Percentiles rank a stretch among this genome's conserved stretches.
phyloP scores from a whole-genome alignment of 1,140 invertebrate species.

The Zophobas morio region DNA sequence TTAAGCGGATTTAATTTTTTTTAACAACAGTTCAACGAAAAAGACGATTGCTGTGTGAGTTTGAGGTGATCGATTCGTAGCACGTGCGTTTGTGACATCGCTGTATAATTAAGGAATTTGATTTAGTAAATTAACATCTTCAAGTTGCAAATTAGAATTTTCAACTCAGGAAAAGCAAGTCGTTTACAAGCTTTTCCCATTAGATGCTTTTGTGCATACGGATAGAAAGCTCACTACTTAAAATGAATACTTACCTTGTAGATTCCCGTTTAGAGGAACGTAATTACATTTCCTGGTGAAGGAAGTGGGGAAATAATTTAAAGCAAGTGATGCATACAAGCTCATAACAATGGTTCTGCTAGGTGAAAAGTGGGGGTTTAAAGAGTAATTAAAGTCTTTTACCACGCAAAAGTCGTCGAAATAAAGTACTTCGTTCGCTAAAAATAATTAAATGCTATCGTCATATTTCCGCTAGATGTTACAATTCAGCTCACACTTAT shows the following conservation, averaged over 20 bases:
- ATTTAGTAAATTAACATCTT: background rate
- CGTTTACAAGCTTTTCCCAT: conserved; percentile 40
- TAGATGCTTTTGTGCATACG: conserved; percentile 26
- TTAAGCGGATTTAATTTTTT: too few species aligned
- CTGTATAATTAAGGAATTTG: too few species aligned
- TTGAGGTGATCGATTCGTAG: too few species aligned
- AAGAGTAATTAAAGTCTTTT: conserved; percentile 33
- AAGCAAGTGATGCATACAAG: conserved; percentile 32
- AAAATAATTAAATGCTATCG: conserved; percentile 1
- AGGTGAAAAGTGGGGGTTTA: conserved; percentile 22
- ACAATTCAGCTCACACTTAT: conserved; percentile 16
- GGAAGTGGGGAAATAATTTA: conserved; percentile 26
- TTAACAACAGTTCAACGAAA: too few species aligned
- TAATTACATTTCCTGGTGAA: conserved; percentile 33
- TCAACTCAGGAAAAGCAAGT: conserved; percentile 20
- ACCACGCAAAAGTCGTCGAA: conserved; percentile 1
- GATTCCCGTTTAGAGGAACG: conserved; percentile 30
- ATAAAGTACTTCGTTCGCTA: background rate
- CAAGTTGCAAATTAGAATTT: background rate
- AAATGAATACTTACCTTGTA: conserved; percentile 33
- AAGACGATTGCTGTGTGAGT: too few species aligned
- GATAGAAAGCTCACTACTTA: conserved; percentile 24
- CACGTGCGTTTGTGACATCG: too few species aligned
- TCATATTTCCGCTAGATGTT: background rate
- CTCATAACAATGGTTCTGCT: conserved; percentile 28